Evolutionary conservation across 2,797 vertebrate species (phyloP), one percentile per base, ranked within the genome.

Genomic region (Myotis pilosus): DNA sequence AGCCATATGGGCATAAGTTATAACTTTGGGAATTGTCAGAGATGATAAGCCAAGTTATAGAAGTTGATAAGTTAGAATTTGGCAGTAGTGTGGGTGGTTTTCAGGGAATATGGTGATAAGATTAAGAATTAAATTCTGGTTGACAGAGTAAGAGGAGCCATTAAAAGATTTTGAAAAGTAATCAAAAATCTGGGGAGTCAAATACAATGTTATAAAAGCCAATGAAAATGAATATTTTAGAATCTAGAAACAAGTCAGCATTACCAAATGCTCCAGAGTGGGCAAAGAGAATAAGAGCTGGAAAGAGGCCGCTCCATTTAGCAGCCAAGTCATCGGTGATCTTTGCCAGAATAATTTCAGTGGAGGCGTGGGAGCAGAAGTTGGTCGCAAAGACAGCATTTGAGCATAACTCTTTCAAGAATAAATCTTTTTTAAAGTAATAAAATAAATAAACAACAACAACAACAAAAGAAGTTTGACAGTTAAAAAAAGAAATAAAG

Each of bases 51-150:
- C 62, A 87, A 75, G 12, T 83, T 38, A 55, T 30, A 80, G 15
- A 68, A 82, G 64, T 22, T 17, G 9, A 28, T 76, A 64, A 89
- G 17, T 91, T 76, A 80, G 13, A 84, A 87, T 51, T 79, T 75
- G 28, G 22, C 57, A 92, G 36, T 66, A 86, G 33, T 60, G 38
- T 69, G 23, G 17, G 2, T 10, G 11, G 20, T 86, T 86, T 89
- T 86, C 49, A 13, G n/a, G 17, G 28, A 71, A 64, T 81, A 55
- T 81, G 38, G 23, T 60, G 12, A 85, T 53, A 74, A 88, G 69
- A 78, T 78, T 69, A 92, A 78, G 30, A 89, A 71, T 44, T 41
- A 55, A 71, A 91, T 94, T 79, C 75, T 76, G 41, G 86, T 60
- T 74, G 44, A 71, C 13, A 76, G 33, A 93, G 51, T 41, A 85